phyloP scores from a whole-genome alignment of 1,140 invertebrate genomes.

The Drosophila littoralis region DNA sequence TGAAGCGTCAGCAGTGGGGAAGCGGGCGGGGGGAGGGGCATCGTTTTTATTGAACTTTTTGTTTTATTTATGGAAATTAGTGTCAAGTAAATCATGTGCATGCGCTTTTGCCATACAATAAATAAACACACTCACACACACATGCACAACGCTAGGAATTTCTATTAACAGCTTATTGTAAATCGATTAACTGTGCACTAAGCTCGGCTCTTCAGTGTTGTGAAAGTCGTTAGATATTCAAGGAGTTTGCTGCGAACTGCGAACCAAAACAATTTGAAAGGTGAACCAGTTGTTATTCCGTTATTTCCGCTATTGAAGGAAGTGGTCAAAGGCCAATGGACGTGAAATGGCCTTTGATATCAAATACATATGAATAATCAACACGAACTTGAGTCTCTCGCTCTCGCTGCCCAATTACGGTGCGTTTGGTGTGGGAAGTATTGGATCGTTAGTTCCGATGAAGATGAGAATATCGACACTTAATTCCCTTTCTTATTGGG shows the following conservation, averaged over 20 bases:
- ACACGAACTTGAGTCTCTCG: slow-evolving; percentile 24
- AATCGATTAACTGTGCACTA: slow-evolving; percentile 41
- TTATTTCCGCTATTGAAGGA: slow-evolving; percentile 70
- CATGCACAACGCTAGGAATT: slow-evolving; percentile 44
- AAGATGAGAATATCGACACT: slow-evolving; percentile 2
- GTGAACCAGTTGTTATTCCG: slow-evolving; percentile 69
- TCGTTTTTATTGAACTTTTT: slow-evolving; percentile 70
- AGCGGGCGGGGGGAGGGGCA: neutral
- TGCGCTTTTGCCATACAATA: slow-evolving; percentile 43
- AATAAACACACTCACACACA: slow-evolving; percentile 21
- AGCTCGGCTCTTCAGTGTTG: slow-evolving; percentile 10
- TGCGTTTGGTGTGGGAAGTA: slow-evolving; percentile 18
- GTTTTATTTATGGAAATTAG: slow-evolving; percentile 83
- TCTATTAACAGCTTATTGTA: slow-evolving; percentile 53
- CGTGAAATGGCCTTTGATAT: slow-evolving; percentile 54
- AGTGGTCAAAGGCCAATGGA: slow-evolving; percentile 74
- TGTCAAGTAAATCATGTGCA: slow-evolving; percentile 82
- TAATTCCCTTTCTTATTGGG: too few relatives aligned
- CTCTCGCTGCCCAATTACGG: slow-evolving; percentile 40
- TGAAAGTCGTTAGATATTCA: slow-evolving; percentile 16
- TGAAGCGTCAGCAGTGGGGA: slow-evolving; percentile 28
- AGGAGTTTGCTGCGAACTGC: neutral
- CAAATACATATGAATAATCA: slow-evolving; percentile 11
- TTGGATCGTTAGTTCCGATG: neutral
- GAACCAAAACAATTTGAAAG: slow-evolving; percentile 38